These are phyloP conservation scores for Megaceryle alcyon DNA, from an alignment of 2,797 vertebrate genomes.

Conservation along the genomic window DNA sequence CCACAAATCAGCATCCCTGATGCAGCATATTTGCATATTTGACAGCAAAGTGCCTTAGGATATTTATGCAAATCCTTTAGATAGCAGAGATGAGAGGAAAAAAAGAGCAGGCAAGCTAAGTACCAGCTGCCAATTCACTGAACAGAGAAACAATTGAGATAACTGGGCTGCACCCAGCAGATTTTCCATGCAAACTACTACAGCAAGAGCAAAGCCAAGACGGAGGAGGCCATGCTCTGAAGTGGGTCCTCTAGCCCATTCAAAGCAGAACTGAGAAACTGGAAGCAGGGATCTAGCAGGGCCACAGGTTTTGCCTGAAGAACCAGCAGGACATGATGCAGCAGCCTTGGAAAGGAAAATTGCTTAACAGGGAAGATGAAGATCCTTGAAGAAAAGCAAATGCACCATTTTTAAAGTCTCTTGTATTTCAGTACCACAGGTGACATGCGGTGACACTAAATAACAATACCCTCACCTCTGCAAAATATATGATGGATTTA, in stretches of 20 bases:
- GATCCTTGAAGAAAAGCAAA: background rate
- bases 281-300: background rate
- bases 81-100: constrained; percentile 21
- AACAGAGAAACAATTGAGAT: constrained; percentile 27
- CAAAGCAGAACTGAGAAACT: background rate
- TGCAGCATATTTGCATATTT: background rate
- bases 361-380: background rate
- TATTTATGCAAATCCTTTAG: constrained; percentile 37
- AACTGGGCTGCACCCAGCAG: background rate
- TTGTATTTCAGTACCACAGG: background rate
- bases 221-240: background rate
- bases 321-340: background rate
- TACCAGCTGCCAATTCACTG: constrained; percentile 37
- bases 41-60: constrained; percentile 12
- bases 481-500: background rate
- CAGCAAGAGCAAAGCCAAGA: background rate
- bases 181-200: constrained; percentile 34
- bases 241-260: background rate
- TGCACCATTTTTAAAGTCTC: background rate
- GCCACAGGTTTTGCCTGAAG: background rate
- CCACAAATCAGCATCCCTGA: background rate
- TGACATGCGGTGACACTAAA: background rate
- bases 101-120: background rate
- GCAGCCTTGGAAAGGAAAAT: background rate
- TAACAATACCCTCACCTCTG: background rate